Percentiles rank a stretch among this genome's conserved stretches.
phyloP scores from a whole-genome alignment of 2,797 vertebrate species.

The Cebuella pygmaea region DNA sequence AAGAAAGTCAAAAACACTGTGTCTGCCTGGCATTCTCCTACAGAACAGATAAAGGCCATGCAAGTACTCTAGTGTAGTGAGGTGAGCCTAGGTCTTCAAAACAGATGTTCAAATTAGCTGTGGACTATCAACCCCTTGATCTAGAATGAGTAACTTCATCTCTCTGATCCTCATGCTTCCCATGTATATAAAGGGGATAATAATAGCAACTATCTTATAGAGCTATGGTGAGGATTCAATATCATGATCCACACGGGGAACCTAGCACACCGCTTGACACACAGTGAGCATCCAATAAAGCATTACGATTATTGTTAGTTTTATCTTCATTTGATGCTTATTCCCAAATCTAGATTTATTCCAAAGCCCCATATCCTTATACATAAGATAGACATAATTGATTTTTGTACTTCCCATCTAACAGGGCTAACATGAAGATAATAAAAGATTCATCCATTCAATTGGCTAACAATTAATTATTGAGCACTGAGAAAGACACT shows the following conservation, averaged over 20 bases:
- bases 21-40: neutral
- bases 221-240: slow-evolving; percentile 1
- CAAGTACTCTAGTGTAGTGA: neutral
- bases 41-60: neutral
- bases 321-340: neutral
- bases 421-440: neutral
- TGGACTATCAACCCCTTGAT: neutral
- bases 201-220: neutral
- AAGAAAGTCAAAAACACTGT: neutral
- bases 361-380: neutral
- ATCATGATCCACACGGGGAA: neutral
- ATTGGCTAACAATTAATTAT: neutral
- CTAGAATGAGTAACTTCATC: slow-evolving; percentile 9
- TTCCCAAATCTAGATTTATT: neutral
- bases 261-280: neutral
- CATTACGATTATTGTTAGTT: neutral
- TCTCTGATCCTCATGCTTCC: neutral
- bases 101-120: slow-evolving; percentile 16
- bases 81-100: neutral
- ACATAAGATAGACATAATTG: neutral
- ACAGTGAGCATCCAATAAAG: neutral
- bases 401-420: neutral
- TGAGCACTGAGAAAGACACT: neutral
- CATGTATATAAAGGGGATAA: neutral
- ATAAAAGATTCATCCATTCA: neutral